These are phyloP conservation scores for Notothenia coriiceps DNA, from an alignment of 2,113 vertebrate species.

Conservation along the genomic window DNA sequence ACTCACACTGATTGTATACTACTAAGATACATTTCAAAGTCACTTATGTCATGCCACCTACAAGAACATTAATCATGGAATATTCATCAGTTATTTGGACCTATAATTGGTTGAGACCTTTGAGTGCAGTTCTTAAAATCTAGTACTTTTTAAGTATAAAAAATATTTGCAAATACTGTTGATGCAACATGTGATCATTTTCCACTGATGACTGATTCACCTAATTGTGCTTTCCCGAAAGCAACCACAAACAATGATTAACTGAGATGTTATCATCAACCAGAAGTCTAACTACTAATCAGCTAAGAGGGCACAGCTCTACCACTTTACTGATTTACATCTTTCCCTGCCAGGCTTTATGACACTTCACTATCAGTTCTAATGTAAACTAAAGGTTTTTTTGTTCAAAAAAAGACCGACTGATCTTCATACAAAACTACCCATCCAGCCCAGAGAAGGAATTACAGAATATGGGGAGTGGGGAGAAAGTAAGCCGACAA, in stretches of 20 bases:
- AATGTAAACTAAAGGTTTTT: slow-evolving; percentile 6
- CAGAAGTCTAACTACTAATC: neutral
- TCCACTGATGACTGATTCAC: neutral
- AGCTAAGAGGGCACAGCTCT: neutral
- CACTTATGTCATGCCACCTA: neutral
- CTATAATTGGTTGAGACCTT: neutral
- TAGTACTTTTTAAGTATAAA: neutral
- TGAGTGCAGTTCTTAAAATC: neutral
- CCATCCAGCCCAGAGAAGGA: slow-evolving; percentile 31
- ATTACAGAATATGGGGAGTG: slow-evolving; percentile 19
- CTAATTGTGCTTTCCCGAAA: neutral
- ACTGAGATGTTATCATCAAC: neutral
- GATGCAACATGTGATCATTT: neutral
- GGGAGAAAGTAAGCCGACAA: slow-evolving; percentile 28
- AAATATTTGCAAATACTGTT: neutral
- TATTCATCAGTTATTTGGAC: neutral
- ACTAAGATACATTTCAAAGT: neutral
- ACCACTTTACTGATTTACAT: neutral
- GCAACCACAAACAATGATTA: neutral
- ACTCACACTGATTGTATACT: neutral
- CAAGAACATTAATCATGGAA: neutral
- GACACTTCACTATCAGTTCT: slow-evolving; percentile 16
- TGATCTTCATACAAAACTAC: slow-evolving; percentile 1
- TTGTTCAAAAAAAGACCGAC: neutral
- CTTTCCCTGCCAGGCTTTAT: slow-evolving; percentile 2